phyloP scores from a whole-genome alignment of 2,888 invertebrate genomes.

The Mythimna impura region DNA sequence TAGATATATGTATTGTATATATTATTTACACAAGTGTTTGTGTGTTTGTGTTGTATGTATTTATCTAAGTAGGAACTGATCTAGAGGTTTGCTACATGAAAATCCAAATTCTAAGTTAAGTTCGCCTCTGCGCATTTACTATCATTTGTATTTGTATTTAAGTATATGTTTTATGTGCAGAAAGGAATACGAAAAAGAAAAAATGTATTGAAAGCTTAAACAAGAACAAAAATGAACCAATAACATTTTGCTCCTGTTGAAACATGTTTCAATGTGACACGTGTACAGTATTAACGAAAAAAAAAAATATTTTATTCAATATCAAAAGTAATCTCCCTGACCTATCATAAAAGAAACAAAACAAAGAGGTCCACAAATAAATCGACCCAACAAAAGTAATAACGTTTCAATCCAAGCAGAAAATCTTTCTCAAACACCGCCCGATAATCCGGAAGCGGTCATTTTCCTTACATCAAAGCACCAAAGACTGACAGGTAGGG shows the following conservation, averaged over 20 bases:
- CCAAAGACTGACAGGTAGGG: constrained; percentile 59
- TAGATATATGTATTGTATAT: no score
- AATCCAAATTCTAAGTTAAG: no score
- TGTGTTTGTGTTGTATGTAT: no score
- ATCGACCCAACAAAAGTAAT: constrained; percentile 46
- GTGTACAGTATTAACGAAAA: background rate
- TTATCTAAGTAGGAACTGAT: no score
- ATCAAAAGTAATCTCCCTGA: constrained; percentile 41
- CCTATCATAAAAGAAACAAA: constrained; percentile 16
- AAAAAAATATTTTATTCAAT: constrained; percentile 29
- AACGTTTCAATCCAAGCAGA: constrained; percentile 41
- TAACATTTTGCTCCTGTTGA: background rate
- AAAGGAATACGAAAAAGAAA: no score
- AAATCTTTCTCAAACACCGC: constrained; percentile 48
- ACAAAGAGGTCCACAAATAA: constrained; percentile 43
- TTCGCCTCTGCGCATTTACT: no score
- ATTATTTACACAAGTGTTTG: no score
- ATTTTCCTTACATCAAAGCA: constrained; percentile 62
- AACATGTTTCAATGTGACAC: background rate
- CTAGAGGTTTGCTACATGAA: no score
- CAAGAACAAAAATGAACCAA: no score
- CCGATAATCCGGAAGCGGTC: constrained; percentile 60
- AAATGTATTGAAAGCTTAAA: no score
- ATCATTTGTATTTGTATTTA: no score
- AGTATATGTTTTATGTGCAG: no score